phyloP scores from a whole-genome alignment of 2,888 invertebrate species.

The Hofmannophila pseudospretella region DNA sequence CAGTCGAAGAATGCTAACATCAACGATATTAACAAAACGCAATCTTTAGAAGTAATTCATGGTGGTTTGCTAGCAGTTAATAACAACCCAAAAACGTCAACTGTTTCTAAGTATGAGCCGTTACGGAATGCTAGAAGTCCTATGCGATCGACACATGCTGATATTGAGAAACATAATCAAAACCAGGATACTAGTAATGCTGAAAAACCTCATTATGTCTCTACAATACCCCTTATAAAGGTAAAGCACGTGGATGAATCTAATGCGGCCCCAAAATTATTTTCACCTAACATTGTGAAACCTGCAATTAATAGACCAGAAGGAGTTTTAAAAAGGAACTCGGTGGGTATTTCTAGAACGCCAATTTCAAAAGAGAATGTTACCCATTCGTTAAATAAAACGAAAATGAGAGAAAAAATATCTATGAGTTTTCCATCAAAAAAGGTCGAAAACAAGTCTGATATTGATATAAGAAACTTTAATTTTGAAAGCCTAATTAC shows the following conservation, averaged over 20 bases:
- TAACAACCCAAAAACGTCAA: slow-evolving; percentile 32
- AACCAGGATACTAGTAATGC: slow-evolving; percentile 33
- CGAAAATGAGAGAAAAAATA: slow-evolving; percentile 44
- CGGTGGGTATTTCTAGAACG: slow-evolving; percentile 51
- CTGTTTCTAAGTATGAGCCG: slow-evolving; percentile 43
- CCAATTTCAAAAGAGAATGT: slow-evolving; percentile 52
- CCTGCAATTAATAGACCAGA: slow-evolving; percentile 40
- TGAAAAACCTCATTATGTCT: slow-evolving; percentile 37
- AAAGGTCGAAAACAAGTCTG: slow-evolving; percentile 40
- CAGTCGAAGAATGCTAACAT: slow-evolving; percentile 33
- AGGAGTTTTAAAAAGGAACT: slow-evolving; percentile 45
- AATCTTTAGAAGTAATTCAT: slow-evolving; percentile 35
- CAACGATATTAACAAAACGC: slow-evolving; percentile 36
- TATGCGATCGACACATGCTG: slow-evolving; percentile 32
- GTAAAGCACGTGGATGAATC: slow-evolving; percentile 60
- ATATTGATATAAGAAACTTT: slow-evolving; percentile 57
- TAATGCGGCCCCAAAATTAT: slow-evolving; percentile 29
- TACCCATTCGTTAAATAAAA: slow-evolving; percentile 37
- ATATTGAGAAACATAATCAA: slow-evolving; percentile 40
- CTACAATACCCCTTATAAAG: slow-evolving; percentile 55
- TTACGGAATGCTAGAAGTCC: slow-evolving; percentile 43
- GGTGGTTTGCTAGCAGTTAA: slow-evolving; percentile 28
- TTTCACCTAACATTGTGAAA: slow-evolving; percentile 40
- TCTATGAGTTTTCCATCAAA: slow-evolving; percentile 29
- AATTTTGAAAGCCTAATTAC: slow-evolving; percentile 75